phyloP scores from a whole-genome alignment of 2,113 vertebrate species.

The Nanorana parkeri region DNA sequence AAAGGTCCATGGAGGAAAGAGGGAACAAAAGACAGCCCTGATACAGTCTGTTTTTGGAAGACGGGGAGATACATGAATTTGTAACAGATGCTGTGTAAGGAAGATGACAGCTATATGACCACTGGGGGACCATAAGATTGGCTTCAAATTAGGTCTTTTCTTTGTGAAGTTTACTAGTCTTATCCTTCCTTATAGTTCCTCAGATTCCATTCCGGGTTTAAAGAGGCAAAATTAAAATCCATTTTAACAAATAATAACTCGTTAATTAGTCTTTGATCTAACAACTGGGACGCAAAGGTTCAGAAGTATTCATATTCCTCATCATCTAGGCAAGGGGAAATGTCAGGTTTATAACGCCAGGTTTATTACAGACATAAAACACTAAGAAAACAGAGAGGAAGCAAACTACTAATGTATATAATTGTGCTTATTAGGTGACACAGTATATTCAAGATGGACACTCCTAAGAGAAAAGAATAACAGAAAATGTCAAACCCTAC shows the following conservation, averaged over 20 bases:
- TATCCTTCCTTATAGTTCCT: conserved; percentile 1
- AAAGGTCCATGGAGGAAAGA: conserved; percentile 68
- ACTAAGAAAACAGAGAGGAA: too few relatives aligned
- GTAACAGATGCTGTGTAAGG: conserved; percentile 67
- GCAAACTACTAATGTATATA: too few relatives aligned
- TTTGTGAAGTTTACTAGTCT: conserved; percentile 38
- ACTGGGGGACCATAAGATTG: conserved; percentile 36
- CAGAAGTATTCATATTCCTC: too few relatives aligned
- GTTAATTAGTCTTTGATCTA: not conserved
- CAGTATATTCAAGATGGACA: too few relatives aligned
- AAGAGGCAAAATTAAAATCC: not conserved
- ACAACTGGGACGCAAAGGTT: too few relatives aligned
- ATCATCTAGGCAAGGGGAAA: too few relatives aligned
- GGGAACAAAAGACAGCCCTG: conserved; percentile 54
- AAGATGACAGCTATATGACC: conserved; percentile 53
- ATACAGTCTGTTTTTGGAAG: conserved; percentile 54
- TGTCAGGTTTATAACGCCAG: too few relatives aligned
- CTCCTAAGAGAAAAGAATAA: too few relatives aligned
- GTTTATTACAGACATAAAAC: too few relatives aligned
- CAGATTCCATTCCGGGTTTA: not conserved
- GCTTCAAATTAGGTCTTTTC: conserved; percentile 29
- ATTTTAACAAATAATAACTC: not conserved
- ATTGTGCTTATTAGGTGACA: too few relatives aligned
- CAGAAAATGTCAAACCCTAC: too few relatives aligned
- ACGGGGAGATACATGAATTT: conserved; percentile 66